phyloP scores from a whole-genome alignment of 1,140 invertebrate species.

The Helicorthomorpha holstii region DNA sequence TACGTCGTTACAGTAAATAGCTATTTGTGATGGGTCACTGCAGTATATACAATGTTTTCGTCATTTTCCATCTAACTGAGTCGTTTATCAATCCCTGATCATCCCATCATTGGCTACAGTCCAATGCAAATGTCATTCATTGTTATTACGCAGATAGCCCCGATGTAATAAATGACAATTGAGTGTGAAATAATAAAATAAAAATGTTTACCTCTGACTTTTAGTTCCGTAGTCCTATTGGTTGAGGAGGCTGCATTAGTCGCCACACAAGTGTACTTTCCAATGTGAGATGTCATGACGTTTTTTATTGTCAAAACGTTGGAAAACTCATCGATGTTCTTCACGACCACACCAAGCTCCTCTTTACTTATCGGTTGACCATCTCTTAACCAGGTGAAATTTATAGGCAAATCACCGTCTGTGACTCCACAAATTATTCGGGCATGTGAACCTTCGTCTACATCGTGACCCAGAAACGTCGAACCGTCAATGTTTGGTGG shows the following conservation, averaged over 20 bases:
- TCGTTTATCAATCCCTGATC: not conserved
- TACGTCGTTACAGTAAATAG: too few relatives aligned
- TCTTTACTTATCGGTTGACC: slow-evolving; percentile 34
- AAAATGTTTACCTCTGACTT: slow-evolving; percentile 6
- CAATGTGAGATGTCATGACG: slow-evolving; percentile 15
- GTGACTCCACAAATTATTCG: slow-evolving; percentile 64
- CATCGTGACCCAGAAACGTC: slow-evolving; percentile 54
- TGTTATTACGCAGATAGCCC: not conserved
- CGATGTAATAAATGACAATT: not conserved
- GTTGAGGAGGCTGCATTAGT: slow-evolving; percentile 14
- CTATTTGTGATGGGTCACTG: too few relatives aligned
- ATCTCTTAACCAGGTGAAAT: slow-evolving; percentile 60
- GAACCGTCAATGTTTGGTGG: slow-evolving; percentile 67
- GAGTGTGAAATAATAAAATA: not conserved
- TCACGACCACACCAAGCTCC: not conserved
- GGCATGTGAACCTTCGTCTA: slow-evolving; percentile 65
- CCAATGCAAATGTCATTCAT: not conserved
- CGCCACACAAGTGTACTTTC: slow-evolving; percentile 20
- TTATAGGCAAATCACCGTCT: slow-evolving; percentile 51
- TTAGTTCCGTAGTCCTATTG: slow-evolving; percentile 7
- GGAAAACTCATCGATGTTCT: not conserved
- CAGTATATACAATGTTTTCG: too few relatives aligned
- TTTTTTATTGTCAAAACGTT: slow-evolving; percentile 12
- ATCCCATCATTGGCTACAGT: not conserved
- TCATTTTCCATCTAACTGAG: too few relatives aligned